Base-by-base conservation (phyloP, 2,113 vertebrate genomes). In the Pterocles gutturalis region DNA sequence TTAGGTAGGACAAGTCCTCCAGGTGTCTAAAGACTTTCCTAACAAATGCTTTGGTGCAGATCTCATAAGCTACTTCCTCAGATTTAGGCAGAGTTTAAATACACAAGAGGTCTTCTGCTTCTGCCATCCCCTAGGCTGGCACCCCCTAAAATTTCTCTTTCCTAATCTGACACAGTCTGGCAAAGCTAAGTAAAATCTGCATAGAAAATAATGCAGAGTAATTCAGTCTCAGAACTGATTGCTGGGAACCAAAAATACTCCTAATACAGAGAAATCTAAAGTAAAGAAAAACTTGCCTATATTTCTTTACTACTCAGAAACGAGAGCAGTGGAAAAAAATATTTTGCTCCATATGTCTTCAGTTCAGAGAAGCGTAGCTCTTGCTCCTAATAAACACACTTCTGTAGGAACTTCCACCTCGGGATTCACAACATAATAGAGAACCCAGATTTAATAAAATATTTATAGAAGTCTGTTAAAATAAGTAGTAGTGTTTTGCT, bases 401-500 rank as follows among this genome's bases (percentile, higher is more conserved):
- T 82, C 34, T 57, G 25, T 51, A 87, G 60, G 31, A 90, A 81
- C 58, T 78, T 92, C 72, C 48, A 78, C 89, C 41, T 57, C 57
- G 48, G 24, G n/a, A 29, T 64, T 87, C 70, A 60, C 19, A 92
- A 36, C 17, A 45, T 57, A 92, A 94, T 80, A 88, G 49, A 82
- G 58, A 88, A 62, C 8, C 3, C 75, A 89, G 49, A 79, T 88
- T 81, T 83, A 78, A 95, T 62, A 86, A 80, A 87, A 58, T 83
- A 88, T 95, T 90, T 94, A 51, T 71, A 69, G 55, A 75, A 66
- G 51, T 61, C 49, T 65, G 43, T 67, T 83, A 80, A 92, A 94
- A 80, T 82, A 79, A 86, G 53, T 34, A 82, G 13, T n/a, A 76
- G 57, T 64, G 8, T 64, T 78, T 87, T 93, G 7, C 64, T 86